Evolutionary conservation across 2,113 vertebrate species (phyloP).

Genomic region (Ceyx melanurus): DNA sequence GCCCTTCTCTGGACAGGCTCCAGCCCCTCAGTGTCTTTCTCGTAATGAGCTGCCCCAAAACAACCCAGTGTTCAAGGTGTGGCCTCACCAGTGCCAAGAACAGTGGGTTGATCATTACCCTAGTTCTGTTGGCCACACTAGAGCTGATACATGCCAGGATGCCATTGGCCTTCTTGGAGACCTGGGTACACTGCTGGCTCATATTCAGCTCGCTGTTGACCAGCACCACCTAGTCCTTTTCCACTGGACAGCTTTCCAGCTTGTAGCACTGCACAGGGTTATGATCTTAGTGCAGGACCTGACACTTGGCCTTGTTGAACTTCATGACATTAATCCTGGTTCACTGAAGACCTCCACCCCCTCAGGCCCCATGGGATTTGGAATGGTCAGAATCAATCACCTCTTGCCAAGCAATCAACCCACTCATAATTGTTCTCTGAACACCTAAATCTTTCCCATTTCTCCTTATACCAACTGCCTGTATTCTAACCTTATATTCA

Average conservation of each 20-base stretch:
- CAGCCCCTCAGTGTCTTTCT: neutral
- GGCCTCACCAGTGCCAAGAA: neutral
- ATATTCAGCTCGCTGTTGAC: neutral
- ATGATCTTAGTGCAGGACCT: neutral
- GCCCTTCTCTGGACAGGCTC: neutral
- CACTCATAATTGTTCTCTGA: neutral
- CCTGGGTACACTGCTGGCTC: neutral
- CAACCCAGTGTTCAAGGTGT: neutral
- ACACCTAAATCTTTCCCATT: neutral
- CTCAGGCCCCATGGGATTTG: fast-evolving
- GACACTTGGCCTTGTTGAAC: neutral
- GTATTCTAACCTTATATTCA: neutral
- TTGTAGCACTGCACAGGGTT: neutral
- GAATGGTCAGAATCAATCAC: neutral
- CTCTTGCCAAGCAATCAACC: neutral
- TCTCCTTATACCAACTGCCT: neutral
- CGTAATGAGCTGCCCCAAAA: neutral
- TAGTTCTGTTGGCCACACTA: neutral
- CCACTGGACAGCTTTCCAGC: neutral
- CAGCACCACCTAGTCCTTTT: neutral
- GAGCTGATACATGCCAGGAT: neutral
- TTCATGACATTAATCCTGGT: neutral
- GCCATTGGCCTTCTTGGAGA: neutral
- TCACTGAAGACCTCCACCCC: neutral
- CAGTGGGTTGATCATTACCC: neutral